Base-by-base conservation (phyloP, 1,140 invertebrate species). In the Scaptomyza montana region DNA sequence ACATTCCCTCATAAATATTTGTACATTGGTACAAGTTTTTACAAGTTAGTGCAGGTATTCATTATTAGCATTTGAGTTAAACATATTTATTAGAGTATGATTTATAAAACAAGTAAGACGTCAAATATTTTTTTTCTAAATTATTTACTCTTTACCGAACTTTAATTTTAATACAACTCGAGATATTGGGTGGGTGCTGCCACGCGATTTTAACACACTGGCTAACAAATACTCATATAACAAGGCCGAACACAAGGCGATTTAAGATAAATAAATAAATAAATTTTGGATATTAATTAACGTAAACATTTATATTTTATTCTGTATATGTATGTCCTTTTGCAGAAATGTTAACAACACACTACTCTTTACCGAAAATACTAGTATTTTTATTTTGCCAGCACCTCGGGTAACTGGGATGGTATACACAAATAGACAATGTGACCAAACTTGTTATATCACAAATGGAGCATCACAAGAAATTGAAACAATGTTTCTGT, bases 321-420 rank as follows among this genome's bases (percentile, higher is more conserved):
- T 33, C 30, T 33, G 30, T 33, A 33, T 33, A 6, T 25, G 21
- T 25, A 25, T 33, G 7, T 33, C 7, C 30, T 33, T 33, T 33
- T 59, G 21, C n/a, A 13, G 6, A 33, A n/a, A 13, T 21, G 43
- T 51, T 46, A 46, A 8, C 3, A 54, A 2, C 45, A 39, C 9
- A 36, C 36, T 47, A 10, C 5, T 33, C 30, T 33, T 66, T 72
- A 72, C 69, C 69, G 59, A 47, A 43, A 71, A 39, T 41, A 6
- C 9, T 46, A 16, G 28, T 36, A 51, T 54, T 33, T 33, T 33
- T 6, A 33, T 33, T 33, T 33, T 33, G 30, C 30, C 30, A 33
- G 30, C 30, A 33, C 30, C 30, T 6, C 5, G 30, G 30, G 5
- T 33, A 33, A 33, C 30, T 33, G 5, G 30, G 30, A 33, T 33